Percentiles rank a stretch among this genome's conserved stretches.
phyloP scores from a whole-genome alignment of 2,113 vertebrate species.

The Melierax canorus region DNA sequence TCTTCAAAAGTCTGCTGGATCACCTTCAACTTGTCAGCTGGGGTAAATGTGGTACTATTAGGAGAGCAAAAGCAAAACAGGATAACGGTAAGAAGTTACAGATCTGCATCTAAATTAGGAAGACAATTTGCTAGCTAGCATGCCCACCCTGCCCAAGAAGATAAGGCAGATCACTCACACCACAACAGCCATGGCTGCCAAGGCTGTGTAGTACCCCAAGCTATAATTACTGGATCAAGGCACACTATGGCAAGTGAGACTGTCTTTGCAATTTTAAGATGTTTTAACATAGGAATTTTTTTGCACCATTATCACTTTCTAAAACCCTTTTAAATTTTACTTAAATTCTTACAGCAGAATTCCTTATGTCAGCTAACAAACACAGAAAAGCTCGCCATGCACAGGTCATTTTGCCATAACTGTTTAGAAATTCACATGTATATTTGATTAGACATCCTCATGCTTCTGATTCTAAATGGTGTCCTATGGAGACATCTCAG shows the following conservation, averaged over 20 bases:
- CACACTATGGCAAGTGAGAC: neutral
- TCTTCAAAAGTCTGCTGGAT: constrained; percentile 98
- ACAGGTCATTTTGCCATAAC: neutral
- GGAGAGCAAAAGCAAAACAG: neutral
- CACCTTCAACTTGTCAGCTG: constrained; percentile 94
- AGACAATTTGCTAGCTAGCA: neutral
- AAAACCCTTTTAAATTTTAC: neutral
- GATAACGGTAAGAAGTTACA: neutral
- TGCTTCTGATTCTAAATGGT: neutral
- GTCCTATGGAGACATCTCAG: neutral
- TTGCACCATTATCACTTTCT: neutral
- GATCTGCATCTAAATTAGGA: neutral
- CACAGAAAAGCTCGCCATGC: neutral
- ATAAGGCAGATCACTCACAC: neutral
- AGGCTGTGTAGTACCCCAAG: neutral
- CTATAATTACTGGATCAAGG: neutral
- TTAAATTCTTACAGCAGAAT: neutral
- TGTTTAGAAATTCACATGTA: neutral
- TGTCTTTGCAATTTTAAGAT: neutral
- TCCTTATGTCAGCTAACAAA: neutral
- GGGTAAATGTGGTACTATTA: constrained; percentile 93
- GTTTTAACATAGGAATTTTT: neutral
- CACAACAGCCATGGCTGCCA: neutral
- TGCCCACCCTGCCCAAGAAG: accelerated
- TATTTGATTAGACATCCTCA: neutral